Evolutionary conservation across 2,113 vertebrate genomes (phyloP).

Genomic region (Mesitornis unicolor): DNA sequence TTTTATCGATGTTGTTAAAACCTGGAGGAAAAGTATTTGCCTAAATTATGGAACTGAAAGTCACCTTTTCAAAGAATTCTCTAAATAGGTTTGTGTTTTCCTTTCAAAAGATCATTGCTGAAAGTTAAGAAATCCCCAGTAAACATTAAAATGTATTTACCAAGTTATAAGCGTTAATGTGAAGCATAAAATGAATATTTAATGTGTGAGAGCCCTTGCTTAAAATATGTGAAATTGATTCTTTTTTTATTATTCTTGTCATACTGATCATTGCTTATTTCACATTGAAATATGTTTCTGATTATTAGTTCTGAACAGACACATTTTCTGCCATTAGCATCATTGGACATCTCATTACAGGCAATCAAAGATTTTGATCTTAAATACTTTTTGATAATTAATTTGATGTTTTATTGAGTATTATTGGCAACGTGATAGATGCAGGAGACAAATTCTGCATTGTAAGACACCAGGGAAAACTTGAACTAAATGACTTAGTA

Average conservation of each 20-base stretch:
- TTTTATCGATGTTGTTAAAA: not conserved
- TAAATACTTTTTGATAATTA: slow-evolving; percentile 32
- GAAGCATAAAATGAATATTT: not conserved
- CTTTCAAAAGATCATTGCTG: not conserved
- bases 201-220: not conserved
- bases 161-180: not conserved
- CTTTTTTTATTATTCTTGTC: slow-evolving; percentile 46
- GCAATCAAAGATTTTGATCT: slow-evolving; percentile 38
- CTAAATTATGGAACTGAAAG: not conserved
- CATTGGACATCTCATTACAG: slow-evolving; percentile 62
- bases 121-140: not conserved
- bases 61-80: not conserved
- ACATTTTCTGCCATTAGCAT: slow-evolving; percentile 66
- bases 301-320: slow-evolving; percentile 66
- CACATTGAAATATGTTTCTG: slow-evolving; percentile 68
- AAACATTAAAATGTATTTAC: not conserved
- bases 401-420: slow-evolving; percentile 5
- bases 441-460: not conserved
- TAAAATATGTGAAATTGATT: not conserved
- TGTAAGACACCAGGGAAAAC: not conserved
- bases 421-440: not conserved
- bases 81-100: not conserved
- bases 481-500: not conserved
- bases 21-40: not conserved
- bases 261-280: slow-evolving; percentile 66